phyloP scores from a whole-genome alignment of 1,140 invertebrate genomes.

The Drosophila lini region DNA sequence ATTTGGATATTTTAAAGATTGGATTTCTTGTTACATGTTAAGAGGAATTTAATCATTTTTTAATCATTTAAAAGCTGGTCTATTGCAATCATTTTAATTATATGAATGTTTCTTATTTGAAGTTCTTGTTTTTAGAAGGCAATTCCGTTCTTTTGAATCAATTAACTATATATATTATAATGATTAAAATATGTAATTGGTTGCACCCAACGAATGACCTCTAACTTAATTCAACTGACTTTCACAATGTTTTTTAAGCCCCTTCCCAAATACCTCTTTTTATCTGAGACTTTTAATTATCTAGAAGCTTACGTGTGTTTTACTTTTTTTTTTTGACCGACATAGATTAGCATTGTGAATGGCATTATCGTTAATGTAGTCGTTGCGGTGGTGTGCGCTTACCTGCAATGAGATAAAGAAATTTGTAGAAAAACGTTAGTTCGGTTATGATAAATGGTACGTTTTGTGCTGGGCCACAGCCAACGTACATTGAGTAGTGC shows the following conservation, averaged over 20 bases:
- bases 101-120: no score
- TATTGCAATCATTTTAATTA: no score
- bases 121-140: neutral
- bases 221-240: constrained; percentile 8
- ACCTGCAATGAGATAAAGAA: constrained; percentile 72
- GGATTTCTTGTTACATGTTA: neutral
- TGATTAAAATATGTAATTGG: constrained; percentile 1
- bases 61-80: no score
- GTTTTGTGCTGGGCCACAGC: constrained; percentile 30
- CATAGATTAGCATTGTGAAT: constrained; percentile 61
- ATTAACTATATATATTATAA: neutral
- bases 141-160: neutral
- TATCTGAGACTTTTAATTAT: constrained; percentile 36
- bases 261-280: constrained; percentile 22
- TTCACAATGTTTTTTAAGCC: constrained; percentile 13
- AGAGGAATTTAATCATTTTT: no score
- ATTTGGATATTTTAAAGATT: constrained; percentile 19
- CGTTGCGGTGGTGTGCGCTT: constrained; percentile 44
- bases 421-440: constrained; percentile 47
- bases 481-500: constrained; percentile 45
- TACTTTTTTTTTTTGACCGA: constrained; percentile 50
- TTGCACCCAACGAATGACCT: constrained; percentile 23
- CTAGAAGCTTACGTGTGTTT: constrained; percentile 48
- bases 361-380: constrained; percentile 46
- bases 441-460: constrained; percentile 39